Percentiles rank a stretch among this genome's conserved stretches.
These are phyloP conservation scores for Cyrtodaria siliqua DNA, from an alignment of 2,888 invertebrate genomes.

Conservation along the genomic window DNA sequence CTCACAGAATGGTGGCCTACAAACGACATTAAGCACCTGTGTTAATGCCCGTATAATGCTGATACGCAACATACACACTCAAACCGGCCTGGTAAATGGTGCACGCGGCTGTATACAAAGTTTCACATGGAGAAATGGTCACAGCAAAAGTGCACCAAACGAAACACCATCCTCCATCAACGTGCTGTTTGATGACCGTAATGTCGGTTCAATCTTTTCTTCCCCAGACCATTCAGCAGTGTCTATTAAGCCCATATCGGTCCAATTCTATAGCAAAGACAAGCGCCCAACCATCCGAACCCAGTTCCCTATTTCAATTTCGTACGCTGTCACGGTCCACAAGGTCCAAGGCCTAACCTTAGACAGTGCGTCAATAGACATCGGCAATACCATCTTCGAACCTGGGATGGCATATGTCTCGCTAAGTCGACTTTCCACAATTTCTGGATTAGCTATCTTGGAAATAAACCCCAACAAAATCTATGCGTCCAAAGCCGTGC, in stretches of 20 bases:
- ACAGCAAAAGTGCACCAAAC: background rate
- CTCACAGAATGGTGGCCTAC: background rate
- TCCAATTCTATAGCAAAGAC: background rate
- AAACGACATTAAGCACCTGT: background rate
- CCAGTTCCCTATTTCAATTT: background rate
- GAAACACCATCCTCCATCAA: background rate
- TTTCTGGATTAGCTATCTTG: no score
- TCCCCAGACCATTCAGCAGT: background rate
- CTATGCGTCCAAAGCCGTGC: no score
- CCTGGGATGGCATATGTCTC: constrained; percentile 2
- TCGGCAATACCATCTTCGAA: background rate
- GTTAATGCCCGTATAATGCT: background rate
- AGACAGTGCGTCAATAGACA: background rate
- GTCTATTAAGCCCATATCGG: background rate
- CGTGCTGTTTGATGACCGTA: background rate
- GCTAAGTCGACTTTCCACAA: background rate
- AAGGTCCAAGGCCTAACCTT: background rate
- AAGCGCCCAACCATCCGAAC: background rate
- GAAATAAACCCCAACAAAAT: no score
- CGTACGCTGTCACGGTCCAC: background rate
- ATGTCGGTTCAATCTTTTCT: background rate
- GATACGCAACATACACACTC: background rate
- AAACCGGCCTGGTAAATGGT: background rate
- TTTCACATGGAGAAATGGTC: background rate
- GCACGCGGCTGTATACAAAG: background rate